Evolutionary conservation across 2,113 vertebrate species (phyloP).

Genomic region (Macquaria australasica): DNA sequence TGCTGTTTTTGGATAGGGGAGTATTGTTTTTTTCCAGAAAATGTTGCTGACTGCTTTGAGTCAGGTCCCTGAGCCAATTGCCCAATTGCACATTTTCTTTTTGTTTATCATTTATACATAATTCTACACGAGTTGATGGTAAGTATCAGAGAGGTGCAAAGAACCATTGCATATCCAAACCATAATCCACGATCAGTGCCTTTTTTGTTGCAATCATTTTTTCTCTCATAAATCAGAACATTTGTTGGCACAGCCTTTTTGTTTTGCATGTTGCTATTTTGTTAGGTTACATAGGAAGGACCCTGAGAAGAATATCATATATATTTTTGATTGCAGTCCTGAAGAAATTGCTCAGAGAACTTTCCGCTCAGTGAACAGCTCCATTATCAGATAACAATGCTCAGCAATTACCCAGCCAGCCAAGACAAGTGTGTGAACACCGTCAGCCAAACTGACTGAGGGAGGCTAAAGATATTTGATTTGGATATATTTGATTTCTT

Average conservation of each 20-base stretch:
- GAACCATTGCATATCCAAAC: constrained; percentile 1
- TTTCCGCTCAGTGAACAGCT: constrained; percentile 38
- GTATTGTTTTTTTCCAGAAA: constrained; percentile 37
- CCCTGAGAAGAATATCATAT: constrained; percentile 51
- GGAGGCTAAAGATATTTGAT: constrained; percentile 37
- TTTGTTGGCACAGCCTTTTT: constrained; percentile 39
- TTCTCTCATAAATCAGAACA: constrained; percentile 47
- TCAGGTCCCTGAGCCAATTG: background rate
- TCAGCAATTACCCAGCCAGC: constrained; percentile 43
- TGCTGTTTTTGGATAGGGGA: constrained; percentile 20
- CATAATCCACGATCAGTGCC: constrained; percentile 20
- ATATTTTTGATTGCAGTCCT: constrained; percentile 19
- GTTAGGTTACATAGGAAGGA: constrained; percentile 45
- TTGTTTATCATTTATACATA: constrained; percentile 18
- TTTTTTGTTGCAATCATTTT: constrained; percentile 31
- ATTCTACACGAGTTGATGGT: background rate
- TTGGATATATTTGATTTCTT: constrained; percentile 47
- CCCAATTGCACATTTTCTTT: constrained; percentile 22
- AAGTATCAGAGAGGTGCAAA: constrained; percentile 21
- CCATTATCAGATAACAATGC: constrained; percentile 53
- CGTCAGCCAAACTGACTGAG: constrained; percentile 10
- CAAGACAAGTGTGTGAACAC: constrained; percentile 50
- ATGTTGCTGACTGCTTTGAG: constrained; percentile 25
- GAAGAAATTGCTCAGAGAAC: constrained; percentile 33
- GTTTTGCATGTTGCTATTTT: constrained; percentile 47